A percentile compares a stretch with the other conserved stretches of the same genome.
These are phyloP conservation scores for Talpa occidentalis DNA, from an alignment of 2,113 vertebrate genomes.

Conservation along the genomic window DNA sequence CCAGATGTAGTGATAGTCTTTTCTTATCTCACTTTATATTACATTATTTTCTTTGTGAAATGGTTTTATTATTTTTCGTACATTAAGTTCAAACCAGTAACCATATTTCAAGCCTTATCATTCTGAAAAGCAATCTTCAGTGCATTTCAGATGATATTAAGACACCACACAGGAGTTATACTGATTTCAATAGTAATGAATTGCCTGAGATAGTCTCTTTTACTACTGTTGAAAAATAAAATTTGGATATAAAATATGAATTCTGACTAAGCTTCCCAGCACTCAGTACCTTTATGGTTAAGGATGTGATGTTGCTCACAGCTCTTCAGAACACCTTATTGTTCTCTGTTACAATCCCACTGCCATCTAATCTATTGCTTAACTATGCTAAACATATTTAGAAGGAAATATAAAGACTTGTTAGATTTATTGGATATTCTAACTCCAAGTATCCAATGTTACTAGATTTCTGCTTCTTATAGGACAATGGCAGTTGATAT, in stretches of 20 bases:
- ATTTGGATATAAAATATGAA: conserved; percentile 51
- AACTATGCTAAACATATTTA: not conserved
- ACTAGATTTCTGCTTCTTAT: not conserved
- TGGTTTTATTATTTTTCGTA: conserved; percentile 52
- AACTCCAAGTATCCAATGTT: not conserved
- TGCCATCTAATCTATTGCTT: not conserved
- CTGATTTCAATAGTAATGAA: conserved; percentile 36
- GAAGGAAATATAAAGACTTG: not conserved
- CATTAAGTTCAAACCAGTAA: conserved; percentile 31
- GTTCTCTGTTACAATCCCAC: not conserved
- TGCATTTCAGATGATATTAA: conserved; percentile 46
- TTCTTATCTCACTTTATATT: conserved; percentile 40
- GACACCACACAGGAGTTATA: conserved; percentile 10
- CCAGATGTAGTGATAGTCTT: conserved; percentile 40
- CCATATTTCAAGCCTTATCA: conserved; percentile 53
- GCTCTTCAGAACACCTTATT: not conserved
- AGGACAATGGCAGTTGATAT: not conserved
- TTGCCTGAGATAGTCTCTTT: conserved; percentile 42
- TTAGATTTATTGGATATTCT: not conserved
- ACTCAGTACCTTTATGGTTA: not conserved
- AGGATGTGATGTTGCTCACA: not conserved
- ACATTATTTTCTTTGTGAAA: conserved; percentile 59
- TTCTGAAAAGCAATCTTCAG: conserved; percentile 33
- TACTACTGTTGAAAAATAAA: conserved; percentile 59
- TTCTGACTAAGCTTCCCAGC: conserved; percentile 22